Conservation (phyloP, 2,888 invertebrate species). For the Phania funesta region DNA sequence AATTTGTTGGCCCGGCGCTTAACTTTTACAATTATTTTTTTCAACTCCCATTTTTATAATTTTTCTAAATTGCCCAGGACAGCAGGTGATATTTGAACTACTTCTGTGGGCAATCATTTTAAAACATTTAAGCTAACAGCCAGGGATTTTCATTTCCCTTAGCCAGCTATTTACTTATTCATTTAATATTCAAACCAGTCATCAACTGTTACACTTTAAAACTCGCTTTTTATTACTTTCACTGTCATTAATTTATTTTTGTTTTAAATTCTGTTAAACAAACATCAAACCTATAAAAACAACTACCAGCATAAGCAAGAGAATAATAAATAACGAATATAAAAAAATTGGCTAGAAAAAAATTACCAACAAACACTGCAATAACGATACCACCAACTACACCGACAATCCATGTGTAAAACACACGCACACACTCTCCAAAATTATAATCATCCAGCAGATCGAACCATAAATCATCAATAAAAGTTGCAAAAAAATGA, state of each 20-base stretch:
- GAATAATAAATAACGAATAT: neutral
- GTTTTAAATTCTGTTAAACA: neutral
- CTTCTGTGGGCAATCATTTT: too few relatives aligned
- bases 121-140: too few relatives aligned
- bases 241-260: neutral
- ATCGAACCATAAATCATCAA: slow-evolving; percentile 27
- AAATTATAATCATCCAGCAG: slow-evolving; percentile 6
- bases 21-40: too few relatives aligned
- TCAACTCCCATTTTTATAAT: too few relatives aligned
- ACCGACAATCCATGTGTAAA: neutral
- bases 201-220: neutral
- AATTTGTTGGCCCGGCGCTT: too few relatives aligned
- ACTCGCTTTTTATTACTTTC: neutral
- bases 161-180: too few relatives aligned
- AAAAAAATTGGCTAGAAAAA: neutral
- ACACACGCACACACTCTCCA: neutral
- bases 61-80: too few relatives aligned
- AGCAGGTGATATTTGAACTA: too few relatives aligned
- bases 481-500: neutral
- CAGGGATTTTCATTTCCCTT: too few relatives aligned
- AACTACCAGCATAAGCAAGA: neutral
- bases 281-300: neutral
- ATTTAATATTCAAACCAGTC: neutral
- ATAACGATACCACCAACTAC: neutral
- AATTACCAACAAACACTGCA: neutral